Percentiles rank a stretch among this genome's conserved stretches.
Evolutionary conservation across 2,113 vertebrate genomes (phyloP).

Genomic region (Orientallactaga bullata): DNA sequence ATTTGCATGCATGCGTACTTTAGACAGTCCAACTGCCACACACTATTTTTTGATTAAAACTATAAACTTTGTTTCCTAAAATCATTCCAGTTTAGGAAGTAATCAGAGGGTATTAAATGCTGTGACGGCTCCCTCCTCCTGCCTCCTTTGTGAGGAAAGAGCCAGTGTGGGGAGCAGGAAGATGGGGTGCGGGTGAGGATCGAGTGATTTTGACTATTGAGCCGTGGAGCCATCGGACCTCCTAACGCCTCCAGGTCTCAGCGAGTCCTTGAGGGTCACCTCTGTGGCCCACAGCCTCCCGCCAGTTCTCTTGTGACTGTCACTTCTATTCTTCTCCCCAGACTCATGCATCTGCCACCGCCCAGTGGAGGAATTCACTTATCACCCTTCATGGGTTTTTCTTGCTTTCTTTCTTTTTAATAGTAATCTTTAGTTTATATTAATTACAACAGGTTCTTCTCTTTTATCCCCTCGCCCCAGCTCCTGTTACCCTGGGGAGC

Average conservation of each 20-base stretch:
- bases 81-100: slow-evolving; percentile 7
- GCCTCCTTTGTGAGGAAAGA: background rate
- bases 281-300: background rate
- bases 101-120: slow-evolving; percentile 1
- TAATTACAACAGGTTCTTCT: no score
- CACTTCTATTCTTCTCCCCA: background rate
- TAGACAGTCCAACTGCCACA: background rate
- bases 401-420: no score
- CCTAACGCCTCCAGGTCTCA: background rate
- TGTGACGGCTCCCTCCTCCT: background rate
- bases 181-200: background rate
- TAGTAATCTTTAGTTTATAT: no score
- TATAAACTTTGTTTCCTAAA: background rate
- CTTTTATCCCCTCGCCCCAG: no score
- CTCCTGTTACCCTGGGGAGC: no score
- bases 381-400: no score
- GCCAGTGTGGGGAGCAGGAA: background rate
- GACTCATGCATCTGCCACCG: background rate
- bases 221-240: background rate
- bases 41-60: slow-evolving; percentile 21
- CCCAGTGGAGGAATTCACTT: background rate
- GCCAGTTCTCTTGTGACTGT: background rate
- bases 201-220: background rate
- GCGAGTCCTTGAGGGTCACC: background rate
- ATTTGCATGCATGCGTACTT: background rate